Evolutionary conservation across 2,888 invertebrate genomes (phyloP).

Genomic region (Conomelus anceps): DNA sequence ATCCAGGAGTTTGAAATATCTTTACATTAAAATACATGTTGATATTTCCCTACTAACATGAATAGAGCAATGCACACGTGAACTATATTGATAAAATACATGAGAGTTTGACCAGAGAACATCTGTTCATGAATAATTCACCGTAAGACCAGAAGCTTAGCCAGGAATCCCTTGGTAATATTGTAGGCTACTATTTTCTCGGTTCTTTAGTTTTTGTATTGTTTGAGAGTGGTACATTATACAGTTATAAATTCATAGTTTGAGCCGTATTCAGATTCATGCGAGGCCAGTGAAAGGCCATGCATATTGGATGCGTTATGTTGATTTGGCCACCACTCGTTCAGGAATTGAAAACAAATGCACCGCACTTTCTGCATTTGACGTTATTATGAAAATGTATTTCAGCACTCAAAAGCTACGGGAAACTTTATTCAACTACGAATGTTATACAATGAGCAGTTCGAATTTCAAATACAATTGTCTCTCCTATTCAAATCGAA

Average conservation of each 20-base stretch:
- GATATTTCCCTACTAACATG: too few relatives aligned
- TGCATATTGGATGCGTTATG: not conserved
- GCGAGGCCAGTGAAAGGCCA: not conserved
- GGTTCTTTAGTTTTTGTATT: not conserved
- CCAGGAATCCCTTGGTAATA: not conserved
- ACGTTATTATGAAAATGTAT: not conserved
- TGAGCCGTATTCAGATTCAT: not conserved
- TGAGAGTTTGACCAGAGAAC: not conserved
- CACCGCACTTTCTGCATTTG: not conserved
- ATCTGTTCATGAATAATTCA: not conserved
- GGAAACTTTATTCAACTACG: not conserved
- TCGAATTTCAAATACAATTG: not conserved
- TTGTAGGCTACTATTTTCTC: not conserved
- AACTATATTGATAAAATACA: not conserved
- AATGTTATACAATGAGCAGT: not conserved
- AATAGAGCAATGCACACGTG: not conserved
- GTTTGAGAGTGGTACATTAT: not conserved
- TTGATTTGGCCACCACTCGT: not conserved
- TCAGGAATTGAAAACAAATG: not conserved
- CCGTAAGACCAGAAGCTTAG: not conserved
- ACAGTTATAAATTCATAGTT: not conserved
- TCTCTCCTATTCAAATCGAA: not conserved
- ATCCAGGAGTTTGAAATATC: too few relatives aligned
- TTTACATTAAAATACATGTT: too few relatives aligned
- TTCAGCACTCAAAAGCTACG: not conserved